Percentiles rank a stretch among this genome's conserved stretches.
Conservation (phyloP, 2,888 invertebrate genomes). For the Hypena proboscidalis region DNA sequence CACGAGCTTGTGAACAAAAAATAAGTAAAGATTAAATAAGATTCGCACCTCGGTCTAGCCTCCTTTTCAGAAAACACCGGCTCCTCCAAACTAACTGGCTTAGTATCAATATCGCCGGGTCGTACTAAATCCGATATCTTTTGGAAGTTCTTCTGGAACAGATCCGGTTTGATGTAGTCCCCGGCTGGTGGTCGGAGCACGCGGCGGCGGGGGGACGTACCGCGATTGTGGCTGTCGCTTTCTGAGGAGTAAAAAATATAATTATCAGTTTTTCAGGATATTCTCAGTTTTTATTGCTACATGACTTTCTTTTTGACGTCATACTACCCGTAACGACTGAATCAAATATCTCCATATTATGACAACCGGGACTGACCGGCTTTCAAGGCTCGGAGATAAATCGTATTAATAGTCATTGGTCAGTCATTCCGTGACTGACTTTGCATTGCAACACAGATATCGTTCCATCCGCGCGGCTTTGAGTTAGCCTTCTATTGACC, state of each 20-base stretch:
- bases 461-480: too few species aligned
- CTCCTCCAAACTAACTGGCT: constrained; percentile 57
- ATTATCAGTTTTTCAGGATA: not conserved
- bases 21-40: constrained; percentile 1
- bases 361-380: too few species aligned
- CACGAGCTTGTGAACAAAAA: too few species aligned
- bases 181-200: constrained; percentile 84
- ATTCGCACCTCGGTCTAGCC: constrained; percentile 64
- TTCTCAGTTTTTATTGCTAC: too few species aligned
- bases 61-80: constrained; percentile 63
- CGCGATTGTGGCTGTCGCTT: constrained; percentile 54
- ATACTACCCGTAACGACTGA: too few species aligned
- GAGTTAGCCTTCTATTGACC: too few species aligned
- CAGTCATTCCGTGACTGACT: too few species aligned
- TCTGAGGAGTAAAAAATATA: constrained; percentile 40
- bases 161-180: constrained; percentile 85
- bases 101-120: constrained; percentile 65
- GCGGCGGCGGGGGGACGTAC: constrained; percentile 72
- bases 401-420: too few species aligned
- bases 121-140: constrained; percentile 78
- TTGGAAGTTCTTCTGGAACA: constrained; percentile 83
- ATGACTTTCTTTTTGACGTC: too few species aligned
- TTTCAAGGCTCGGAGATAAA: too few species aligned
- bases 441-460: too few species aligned
- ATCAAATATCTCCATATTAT: too few species aligned